Evolutionary conservation across 1,140 invertebrate species (phyloP), one percentile per base, ranked within the genome.

Genomic region (Eupristina koningsbergeri): DNA sequence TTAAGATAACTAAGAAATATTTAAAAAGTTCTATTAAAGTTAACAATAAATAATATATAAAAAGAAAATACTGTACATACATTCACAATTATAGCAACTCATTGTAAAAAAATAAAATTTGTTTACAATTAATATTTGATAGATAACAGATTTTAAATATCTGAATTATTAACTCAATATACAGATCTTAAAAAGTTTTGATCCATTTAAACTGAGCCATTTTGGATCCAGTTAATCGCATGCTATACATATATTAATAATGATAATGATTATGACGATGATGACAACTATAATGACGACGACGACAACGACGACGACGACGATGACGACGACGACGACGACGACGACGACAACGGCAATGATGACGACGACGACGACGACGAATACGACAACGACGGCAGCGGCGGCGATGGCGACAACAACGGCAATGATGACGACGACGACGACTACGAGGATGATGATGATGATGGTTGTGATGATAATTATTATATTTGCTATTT

Each of bases 71-170:
- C 74, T 77, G 71, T 77, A 75, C 63, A 77, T 83, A 77, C 74
- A 83, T 77, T 83, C 74, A 77, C 81, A 83, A 83, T 83, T 77
- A 77, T 69, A 61, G 74, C n/a, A 77, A 53, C 26, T 36, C 45
- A 36, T 82, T 34, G 73, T 39, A 45, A 64, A 74, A 63, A 74
- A 2, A 34, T 19, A 26, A 45, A 2, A 34, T 73, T 50, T 31
- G n/a, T 50, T 29, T 26, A 6, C 53, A 22, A 58, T 58, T 58
- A 58, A 22, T 26, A 26, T 26, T 58, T 58, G 69, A 63, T 19
- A 1, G 41, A 58, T 71, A 71, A 80, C 31, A 45, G 5, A 45
- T 53, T 47, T 75, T 81, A 74, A 47, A 64, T 81, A n/a, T 74
- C 34, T 36, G 63, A 61, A 15, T 41, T 22, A 63, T 63, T 61